phyloP scores from a whole-genome alignment of 2,888 invertebrate genomes.

The Mesodorylaimus sp. region DNA sequence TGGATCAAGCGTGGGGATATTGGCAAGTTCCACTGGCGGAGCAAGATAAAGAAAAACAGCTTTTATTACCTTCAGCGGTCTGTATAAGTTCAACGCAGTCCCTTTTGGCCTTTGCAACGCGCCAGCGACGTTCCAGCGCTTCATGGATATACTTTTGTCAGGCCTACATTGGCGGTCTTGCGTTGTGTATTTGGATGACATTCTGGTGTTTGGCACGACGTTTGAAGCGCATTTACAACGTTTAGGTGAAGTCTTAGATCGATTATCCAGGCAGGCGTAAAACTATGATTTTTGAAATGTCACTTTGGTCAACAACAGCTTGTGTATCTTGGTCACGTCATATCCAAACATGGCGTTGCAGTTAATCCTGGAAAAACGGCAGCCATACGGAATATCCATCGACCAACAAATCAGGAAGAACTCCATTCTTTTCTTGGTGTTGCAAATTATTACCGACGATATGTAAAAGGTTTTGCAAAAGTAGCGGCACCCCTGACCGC shows the following conservation, averaged over 20 bases:
- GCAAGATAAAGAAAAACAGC: constrained; percentile 15
- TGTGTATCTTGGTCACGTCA: background rate
- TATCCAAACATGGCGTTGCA: background rate
- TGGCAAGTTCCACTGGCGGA: constrained; percentile 13
- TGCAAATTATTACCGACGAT: too few relatives aligned
- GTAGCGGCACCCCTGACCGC: too few relatives aligned
- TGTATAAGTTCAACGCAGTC: constrained; percentile 18
- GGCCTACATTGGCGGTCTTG: constrained; percentile 13
- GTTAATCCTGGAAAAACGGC: background rate
- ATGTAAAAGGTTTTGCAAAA: too few relatives aligned
- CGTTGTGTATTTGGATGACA: constrained; percentile 18
- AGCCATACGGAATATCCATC: too few relatives aligned
- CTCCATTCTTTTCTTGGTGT: too few relatives aligned
- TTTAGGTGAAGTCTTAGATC: background rate
- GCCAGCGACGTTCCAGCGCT: constrained; percentile 15
- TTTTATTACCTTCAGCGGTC: constrained; percentile 14
- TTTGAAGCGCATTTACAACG: constrained; percentile 14
- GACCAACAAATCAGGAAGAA: too few relatives aligned
- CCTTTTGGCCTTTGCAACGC: constrained; percentile 15
- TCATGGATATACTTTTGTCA: constrained; percentile 16
- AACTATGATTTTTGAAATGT: background rate
- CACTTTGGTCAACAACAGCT: background rate
- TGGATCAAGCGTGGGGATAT: constrained; percentile 7
- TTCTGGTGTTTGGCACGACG: constrained; percentile 14
- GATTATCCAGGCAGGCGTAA: background rate